phyloP scores from a whole-genome alignment of 2,797 vertebrate genomes.

The Poecilia wingei region DNA sequence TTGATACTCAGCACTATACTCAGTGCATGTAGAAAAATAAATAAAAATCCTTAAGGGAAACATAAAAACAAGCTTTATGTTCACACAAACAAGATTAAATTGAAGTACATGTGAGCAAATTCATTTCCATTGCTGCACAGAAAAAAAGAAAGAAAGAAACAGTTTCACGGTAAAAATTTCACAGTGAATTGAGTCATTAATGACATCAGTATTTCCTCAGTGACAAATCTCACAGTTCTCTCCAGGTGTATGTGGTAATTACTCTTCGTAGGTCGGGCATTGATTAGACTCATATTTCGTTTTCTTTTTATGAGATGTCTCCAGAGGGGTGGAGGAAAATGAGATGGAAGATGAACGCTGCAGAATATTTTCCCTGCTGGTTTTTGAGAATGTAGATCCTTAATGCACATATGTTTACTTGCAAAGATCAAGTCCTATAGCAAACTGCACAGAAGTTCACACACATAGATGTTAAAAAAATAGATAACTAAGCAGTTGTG shows the following conservation, averaged over 20 bases:
- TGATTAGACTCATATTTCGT: constrained; percentile 66
- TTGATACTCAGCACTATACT: neutral
- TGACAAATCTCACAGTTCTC: constrained; percentile 51
- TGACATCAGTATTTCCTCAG: constrained; percentile 10
- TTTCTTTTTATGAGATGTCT: constrained; percentile 61
- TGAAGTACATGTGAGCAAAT: neutral
- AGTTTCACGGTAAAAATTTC: neutral
- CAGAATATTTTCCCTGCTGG: constrained; percentile 50
- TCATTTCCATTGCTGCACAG: neutral
- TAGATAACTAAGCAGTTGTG: neutral
- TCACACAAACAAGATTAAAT: neutral
- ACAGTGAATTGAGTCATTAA: neutral
- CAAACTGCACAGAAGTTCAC: neutral
- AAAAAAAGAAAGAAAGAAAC: neutral
- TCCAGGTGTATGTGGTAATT: constrained; percentile 55
- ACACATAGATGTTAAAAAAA: neutral
- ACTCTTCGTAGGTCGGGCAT: constrained; percentile 59
- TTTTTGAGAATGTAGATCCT: constrained; percentile 57
- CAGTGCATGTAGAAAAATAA: neutral
- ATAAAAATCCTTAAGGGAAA: neutral
- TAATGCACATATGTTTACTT: constrained; percentile 38
- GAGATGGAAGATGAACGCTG: constrained; percentile 54
- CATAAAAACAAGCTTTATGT: neutral
- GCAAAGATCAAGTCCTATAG: constrained; percentile 15
- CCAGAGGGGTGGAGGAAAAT: constrained; percentile 52